A percentile compares a stretch with the other conserved stretches of the same genome.
phyloP scores from a whole-genome alignment of 2,888 invertebrate species.

The Fissipunctia ypsillon region DNA sequence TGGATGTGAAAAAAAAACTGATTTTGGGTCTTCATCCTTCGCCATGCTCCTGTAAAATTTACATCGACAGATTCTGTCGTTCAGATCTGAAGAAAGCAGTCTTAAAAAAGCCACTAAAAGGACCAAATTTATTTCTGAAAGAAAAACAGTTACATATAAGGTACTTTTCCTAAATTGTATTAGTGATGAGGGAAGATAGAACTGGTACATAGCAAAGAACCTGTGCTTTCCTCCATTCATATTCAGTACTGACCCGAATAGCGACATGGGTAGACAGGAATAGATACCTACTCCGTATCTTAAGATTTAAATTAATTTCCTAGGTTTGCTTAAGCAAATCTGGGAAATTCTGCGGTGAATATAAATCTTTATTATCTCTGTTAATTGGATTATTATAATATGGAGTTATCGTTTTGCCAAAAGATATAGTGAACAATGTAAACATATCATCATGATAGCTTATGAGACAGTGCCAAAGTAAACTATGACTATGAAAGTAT shows the following conservation, averaged over 20 bases:
- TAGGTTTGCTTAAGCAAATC: no score
- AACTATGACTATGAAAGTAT: background rate
- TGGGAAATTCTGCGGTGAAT: background rate
- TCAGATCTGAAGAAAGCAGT: background rate
- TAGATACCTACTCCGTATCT: background rate
- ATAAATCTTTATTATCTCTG: slow-evolving; percentile 10
- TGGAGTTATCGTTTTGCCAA: slow-evolving; percentile 21
- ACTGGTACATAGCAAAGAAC: slow-evolving; percentile 46
- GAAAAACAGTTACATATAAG: slow-evolving; percentile 16
- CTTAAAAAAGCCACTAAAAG: background rate
- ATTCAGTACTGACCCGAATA: slow-evolving; percentile 42
- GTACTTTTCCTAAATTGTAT: slow-evolving; percentile 8
- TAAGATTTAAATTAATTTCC: no score
- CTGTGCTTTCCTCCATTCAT: slow-evolving; percentile 33
- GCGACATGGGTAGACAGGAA: slow-evolving; percentile 6
- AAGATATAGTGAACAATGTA: slow-evolving; percentile 19
- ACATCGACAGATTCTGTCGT: background rate
- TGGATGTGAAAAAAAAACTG: background rate
- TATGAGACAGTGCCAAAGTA: slow-evolving; percentile 8
- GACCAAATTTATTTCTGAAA: background rate
- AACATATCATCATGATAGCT: slow-evolving; percentile 6
- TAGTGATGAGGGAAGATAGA: slow-evolving; percentile 21
- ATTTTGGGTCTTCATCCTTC: background rate
- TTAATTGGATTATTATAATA: slow-evolving; percentile 7
- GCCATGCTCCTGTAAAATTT: slow-evolving; percentile 11